Evolutionary conservation across 2,888 invertebrate genomes (phyloP), one percentile per base, ranked within the genome.

Genomic region (Tricholauxania praeusta): DNA sequence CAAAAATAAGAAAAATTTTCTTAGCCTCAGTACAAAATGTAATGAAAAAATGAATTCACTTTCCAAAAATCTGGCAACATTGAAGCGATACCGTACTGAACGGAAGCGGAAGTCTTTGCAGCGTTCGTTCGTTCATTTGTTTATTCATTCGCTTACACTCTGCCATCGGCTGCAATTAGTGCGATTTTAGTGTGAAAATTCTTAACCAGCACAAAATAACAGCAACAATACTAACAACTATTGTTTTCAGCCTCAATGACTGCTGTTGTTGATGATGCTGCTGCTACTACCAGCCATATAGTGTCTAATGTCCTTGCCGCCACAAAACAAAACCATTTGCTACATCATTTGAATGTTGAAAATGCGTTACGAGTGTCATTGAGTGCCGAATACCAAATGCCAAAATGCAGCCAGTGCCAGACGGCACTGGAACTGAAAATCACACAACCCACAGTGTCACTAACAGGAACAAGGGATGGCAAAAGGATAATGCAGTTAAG

Each of bases 291-390:
- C 15, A 57, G 19, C 6, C 12, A 7, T 14, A 12, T 12, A 48
- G n/a, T 66, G 39, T 10, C 39, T 52, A 70, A 70, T 70, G 47
- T 39, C 32, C 70, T 70, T 19, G 53, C 39, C 39, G 39, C 70
- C 70, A 47, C 70, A 63, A 22, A 70, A 62, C 70, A 70, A 59
- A 70, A 63, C 69, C 32, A 60, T 60, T 69, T 60, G 60, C 60
- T 60, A 22, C 47, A 49, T 68, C 68, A 57, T 67, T 67, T 64
- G 64, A 64, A 64, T 64, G 64, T 64, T 64, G 64, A 19, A 64
- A 64, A 51, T 64, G 28, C 22, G 22, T 28, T 57, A 7, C 28
- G 19, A 57, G 57, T 28, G 28, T 12, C 19, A 57, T 22, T 15
- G 28, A 57, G 57, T 14, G 28, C 14, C 22, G 57, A 28, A 12